Conservation (phyloP, 2,888 invertebrate genomes). For the Epirrita christyi region DNA sequence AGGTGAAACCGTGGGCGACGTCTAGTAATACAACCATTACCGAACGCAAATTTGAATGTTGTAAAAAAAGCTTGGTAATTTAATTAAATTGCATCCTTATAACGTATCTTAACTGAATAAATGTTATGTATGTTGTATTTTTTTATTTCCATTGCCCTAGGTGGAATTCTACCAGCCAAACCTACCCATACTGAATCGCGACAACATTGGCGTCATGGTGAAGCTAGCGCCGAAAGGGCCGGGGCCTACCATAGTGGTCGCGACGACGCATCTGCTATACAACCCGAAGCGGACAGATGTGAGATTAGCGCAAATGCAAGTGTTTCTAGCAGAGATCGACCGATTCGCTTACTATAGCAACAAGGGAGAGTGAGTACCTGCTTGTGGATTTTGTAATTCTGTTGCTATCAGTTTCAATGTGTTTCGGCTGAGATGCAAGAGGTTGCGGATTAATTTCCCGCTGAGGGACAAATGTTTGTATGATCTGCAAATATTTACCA, state of each 20-base stretch:
- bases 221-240: constrained; percentile 86
- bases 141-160: constrained; percentile 42
- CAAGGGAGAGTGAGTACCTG: constrained; percentile 53
- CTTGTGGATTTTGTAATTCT: too few species aligned
- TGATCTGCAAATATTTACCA: too few species aligned
- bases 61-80: too few species aligned
- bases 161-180: constrained; percentile 87
- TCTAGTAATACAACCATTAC: too few species aligned
- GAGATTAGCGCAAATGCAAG: constrained; percentile 93
- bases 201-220: constrained; percentile 94
- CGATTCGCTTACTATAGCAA: constrained; percentile 86
- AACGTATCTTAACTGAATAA: too few species aligned
- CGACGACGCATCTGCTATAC: constrained; percentile 97
- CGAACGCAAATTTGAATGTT: too few species aligned
- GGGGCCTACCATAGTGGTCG: constrained; percentile 87
- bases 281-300: constrained; percentile 96
- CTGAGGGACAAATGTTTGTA: too few species aligned
- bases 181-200: constrained; percentile 89
- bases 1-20: too few species aligned
- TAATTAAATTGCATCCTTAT: neutral
- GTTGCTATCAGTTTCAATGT: neutral
- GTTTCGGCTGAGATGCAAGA: too few species aligned
- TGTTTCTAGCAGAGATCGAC: constrained; percentile 94
- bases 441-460: too few species aligned
- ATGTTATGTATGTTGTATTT: too few species aligned